Conservation (phyloP, 2,888 invertebrate genomes). For the Flabesymbios commensalis region DNA sequence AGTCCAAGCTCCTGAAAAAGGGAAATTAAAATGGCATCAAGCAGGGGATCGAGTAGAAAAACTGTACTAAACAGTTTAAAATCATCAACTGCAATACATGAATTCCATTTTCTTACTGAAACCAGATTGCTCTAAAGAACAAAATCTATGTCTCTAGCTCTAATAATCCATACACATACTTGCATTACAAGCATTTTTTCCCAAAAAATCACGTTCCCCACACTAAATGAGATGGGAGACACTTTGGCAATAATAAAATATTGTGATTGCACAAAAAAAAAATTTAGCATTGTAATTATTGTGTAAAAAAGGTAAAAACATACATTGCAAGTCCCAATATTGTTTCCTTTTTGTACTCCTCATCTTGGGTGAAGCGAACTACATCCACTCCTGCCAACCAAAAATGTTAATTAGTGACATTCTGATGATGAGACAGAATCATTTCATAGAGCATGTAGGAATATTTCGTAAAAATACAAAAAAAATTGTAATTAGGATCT, state of each 20-base stretch:
- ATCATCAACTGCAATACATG: neutral
- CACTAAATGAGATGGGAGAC: neutral
- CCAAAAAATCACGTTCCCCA: neutral
- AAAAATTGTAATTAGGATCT: no score
- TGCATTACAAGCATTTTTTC: neutral
- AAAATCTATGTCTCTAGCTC: no score
- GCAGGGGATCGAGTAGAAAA: neutral
- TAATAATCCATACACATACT: no score
- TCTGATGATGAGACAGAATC: no score
- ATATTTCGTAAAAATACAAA: no score
- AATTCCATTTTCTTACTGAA: neutral
- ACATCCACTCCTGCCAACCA: conserved; percentile 61
- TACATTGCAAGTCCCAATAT: conserved; percentile 66
- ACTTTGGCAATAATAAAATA: neutral
- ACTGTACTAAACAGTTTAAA: neutral
- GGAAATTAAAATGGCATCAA: neutral
- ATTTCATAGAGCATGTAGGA: no score
- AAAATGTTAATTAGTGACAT: neutral
- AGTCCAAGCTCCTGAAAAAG: conserved; percentile 60
- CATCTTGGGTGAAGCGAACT: conserved; percentile 63
- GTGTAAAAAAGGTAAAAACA: conserved; percentile 35
- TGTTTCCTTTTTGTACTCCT: conserved; percentile 64
- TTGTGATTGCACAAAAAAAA: neutral
- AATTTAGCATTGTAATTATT: neutral
- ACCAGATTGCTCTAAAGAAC: neutral